Percentiles rank a stretch among this genome's conserved stretches.
These are phyloP conservation scores for Pachyseris speciosa DNA, from an alignment of 64 coral and sea anemone species.

Conservation along the genomic window DNA sequence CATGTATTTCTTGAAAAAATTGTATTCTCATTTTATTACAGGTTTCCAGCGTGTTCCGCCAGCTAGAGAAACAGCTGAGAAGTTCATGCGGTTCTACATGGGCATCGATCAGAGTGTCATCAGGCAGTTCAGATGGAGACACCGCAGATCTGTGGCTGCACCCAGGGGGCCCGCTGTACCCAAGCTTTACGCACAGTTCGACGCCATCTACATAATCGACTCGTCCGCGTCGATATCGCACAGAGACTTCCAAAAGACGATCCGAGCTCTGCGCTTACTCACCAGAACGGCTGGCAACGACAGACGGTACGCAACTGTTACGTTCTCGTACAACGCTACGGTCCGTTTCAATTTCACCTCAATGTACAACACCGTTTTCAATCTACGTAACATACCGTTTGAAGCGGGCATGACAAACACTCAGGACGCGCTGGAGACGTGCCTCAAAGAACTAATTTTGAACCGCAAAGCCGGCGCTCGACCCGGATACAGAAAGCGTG, in stretches of 20 bases:
- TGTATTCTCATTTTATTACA: neutral
- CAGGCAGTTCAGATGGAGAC: neutral
- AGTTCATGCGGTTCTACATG: conserved; percentile 50
- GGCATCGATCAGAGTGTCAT: neutral
- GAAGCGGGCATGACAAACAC: conserved; percentile 60
- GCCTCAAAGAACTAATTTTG: conserved; percentile 38
- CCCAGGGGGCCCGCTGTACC: no score
- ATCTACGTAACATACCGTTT: conserved; percentile 35
- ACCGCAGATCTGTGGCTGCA: neutral
- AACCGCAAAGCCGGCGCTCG: conserved; percentile 38
- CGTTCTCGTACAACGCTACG: conserved; percentile 44
- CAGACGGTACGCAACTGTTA: conserved; percentile 55
- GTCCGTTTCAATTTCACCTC: conserved; percentile 57
- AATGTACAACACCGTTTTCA: neutral
- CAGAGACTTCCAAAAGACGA: conserved; percentile 47
- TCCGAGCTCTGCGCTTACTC: conserved; percentile 45
- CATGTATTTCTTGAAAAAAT: no score
- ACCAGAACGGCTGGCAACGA: conserved; percentile 36
- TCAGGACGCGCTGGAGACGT: conserved; percentile 51
- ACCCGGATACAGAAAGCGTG: conserved; percentile 44
- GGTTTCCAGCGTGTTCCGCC: conserved; percentile 59
- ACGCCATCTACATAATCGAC: conserved; percentile 66
- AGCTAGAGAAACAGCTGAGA: conserved; percentile 45
- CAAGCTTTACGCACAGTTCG: conserved; percentile 9
- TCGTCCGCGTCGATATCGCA: conserved; percentile 44